phyloP scores from a whole-genome alignment of 1,140 invertebrate species.

The Anastrepha obliqua region DNA sequence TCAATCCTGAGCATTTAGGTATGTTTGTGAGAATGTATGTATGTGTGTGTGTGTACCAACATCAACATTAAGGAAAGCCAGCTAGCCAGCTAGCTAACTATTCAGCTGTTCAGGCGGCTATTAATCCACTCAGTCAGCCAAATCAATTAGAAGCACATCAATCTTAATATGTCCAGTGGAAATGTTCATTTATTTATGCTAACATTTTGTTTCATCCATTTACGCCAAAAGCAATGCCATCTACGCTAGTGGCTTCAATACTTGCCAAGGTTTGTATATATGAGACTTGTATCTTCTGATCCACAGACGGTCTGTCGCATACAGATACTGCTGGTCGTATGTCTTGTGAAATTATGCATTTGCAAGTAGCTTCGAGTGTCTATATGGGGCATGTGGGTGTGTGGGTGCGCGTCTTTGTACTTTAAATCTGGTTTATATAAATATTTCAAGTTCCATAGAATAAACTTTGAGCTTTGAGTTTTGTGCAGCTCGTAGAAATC shows the following conservation, averaged over 20 bases:
- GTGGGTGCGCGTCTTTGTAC: background rate
- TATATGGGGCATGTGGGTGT: background rate
- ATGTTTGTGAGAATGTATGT: no score
- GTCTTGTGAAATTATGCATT: constrained; percentile 39
- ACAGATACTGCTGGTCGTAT: background rate
- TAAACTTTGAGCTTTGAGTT: constrained; percentile 1
- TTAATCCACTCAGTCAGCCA: constrained; percentile 49
- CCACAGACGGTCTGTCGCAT: background rate
- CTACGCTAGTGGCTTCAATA: background rate
- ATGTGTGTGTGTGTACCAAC: no score
- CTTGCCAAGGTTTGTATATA: background rate
- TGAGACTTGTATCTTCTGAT: background rate
- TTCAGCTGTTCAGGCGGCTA: constrained; percentile 23
- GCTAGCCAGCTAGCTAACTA: background rate
- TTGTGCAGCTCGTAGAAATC: background rate
- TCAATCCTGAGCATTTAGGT: background rate
- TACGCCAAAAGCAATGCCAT: background rate
- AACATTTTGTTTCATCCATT: constrained; percentile 53
- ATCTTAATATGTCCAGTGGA: constrained; percentile 51
- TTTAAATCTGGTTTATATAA: constrained; percentile 44
- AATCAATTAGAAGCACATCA: constrained; percentile 54
- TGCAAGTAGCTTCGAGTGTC: background rate
- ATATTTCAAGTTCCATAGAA: background rate
- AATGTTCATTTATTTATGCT: constrained; percentile 53
- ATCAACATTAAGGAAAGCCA: background rate